phyloP scores from a whole-genome alignment of 1,140 invertebrate genomes.

The Chionoecetes opilio region DNA sequence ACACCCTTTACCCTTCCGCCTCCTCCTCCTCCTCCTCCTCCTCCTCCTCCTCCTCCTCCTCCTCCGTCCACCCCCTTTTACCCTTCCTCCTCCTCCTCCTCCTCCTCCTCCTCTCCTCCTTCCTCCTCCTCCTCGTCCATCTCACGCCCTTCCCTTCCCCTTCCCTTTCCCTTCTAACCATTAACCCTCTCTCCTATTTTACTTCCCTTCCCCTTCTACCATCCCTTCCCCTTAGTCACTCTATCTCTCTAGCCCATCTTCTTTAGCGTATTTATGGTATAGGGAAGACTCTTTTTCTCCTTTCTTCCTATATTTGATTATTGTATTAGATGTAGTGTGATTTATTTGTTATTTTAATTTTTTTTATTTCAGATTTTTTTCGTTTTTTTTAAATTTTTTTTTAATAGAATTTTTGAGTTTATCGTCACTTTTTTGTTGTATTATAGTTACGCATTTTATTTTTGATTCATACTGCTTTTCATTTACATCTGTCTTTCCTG shows the following conservation, averaged over 20 bases:
- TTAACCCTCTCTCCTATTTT: not conserved
- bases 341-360: no score
- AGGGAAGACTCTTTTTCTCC: no score
- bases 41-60: not conserved
- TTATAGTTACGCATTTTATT: no score
- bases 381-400: no score
- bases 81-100: not conserved
- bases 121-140: not conserved
- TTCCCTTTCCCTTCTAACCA: not conserved
- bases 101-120: not conserved
- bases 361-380: no score
- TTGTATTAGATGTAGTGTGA: no score
- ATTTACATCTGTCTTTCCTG: no score
- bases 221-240: not conserved
- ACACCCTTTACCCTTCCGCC: not conserved
- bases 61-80: not conserved
- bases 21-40: not conserved
- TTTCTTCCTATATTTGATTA: no score
- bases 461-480: no score
- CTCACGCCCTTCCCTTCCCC: conserved; percentile 28
- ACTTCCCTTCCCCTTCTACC: not conserved
- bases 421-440: no score
- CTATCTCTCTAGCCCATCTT: not conserved
- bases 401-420: no score
- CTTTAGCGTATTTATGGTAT: no score